Conservation (phyloP, 1,140 invertebrate species). For the Phortica variegata region DNA sequence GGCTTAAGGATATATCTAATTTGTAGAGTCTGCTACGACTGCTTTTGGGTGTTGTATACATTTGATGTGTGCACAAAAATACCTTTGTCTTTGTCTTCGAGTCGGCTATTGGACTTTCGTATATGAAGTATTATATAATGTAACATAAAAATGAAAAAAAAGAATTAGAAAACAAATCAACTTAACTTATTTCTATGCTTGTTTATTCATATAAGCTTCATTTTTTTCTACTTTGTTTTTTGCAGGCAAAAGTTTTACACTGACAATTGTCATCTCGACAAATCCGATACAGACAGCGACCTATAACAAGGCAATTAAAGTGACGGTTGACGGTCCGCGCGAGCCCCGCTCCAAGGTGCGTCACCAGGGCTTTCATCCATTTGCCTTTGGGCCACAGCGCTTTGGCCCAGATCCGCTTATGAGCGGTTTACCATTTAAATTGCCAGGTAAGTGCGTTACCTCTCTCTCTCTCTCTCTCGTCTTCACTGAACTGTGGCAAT, state of each 20-base stretch:
- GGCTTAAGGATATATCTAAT: too few relatives aligned
- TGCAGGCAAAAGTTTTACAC: slow-evolving; percentile 93
- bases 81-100: background rate
- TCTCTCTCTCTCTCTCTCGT: background rate
- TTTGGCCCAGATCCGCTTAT: slow-evolving; percentile 78
- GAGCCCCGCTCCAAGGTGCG: slow-evolving; percentile 93
- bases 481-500: too few relatives aligned
- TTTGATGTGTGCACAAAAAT: background rate
- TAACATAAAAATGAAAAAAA: too few relatives aligned
- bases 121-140: too few relatives aligned
- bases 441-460: slow-evolving; percentile 67
- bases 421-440: slow-evolving; percentile 78
- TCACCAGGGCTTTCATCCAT: slow-evolving; percentile 82
- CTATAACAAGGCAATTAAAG: slow-evolving; percentile 95
- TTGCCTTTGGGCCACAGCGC: slow-evolving; percentile 77
- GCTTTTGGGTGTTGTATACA: background rate
- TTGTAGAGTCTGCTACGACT: too few relatives aligned
- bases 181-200: slow-evolving; percentile 5
- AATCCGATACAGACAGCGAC: slow-evolving; percentile 91
- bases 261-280: slow-evolving; percentile 92
- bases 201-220: slow-evolving; percentile 1
- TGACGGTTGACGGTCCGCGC: slow-evolving; percentile 96
- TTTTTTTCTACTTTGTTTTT: slow-evolving; percentile 4
- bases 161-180: slow-evolving; percentile 14
- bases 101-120: slow-evolving; percentile 4